Percentiles rank a stretch among this genome's conserved stretches.
Evolutionary conservation across 2,888 invertebrate species (phyloP).

Genomic region (Chrysolina americana): DNA sequence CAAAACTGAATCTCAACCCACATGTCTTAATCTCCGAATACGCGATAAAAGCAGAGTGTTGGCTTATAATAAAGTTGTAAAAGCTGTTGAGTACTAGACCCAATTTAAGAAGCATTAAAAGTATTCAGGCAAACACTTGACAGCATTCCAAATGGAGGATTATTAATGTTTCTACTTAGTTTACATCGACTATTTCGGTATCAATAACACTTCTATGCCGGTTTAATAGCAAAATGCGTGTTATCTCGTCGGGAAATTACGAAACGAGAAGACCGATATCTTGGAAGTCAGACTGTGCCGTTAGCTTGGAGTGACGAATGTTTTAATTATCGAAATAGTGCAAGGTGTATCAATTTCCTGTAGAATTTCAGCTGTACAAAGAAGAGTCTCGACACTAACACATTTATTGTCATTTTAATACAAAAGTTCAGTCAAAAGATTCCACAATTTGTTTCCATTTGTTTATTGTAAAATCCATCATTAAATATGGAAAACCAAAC

Average conservation of each 20-base stretch:
- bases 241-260: constrained; percentile 4
- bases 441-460: too few species aligned
- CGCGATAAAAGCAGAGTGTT: constrained; percentile 34
- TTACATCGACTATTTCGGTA: constrained; percentile 41
- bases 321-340: background rate
- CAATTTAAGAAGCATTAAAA: constrained; percentile 43
- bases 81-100: constrained; percentile 44
- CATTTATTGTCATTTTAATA: too few species aligned
- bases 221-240: constrained; percentile 15
- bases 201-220: constrained; percentile 37
- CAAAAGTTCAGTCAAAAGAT: too few species aligned
- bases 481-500: too few species aligned
- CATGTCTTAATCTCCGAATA: constrained; percentile 24
- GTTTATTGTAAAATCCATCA: too few species aligned
- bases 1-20: constrained; percentile 25
- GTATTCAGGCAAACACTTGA: constrained; percentile 36
- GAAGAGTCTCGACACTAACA: background rate
- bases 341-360: background rate
- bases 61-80: constrained; percentile 45
- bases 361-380: background rate
- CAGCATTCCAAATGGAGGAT: constrained; percentile 43
- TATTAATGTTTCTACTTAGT: constrained; percentile 45
- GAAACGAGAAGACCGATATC: background rate
- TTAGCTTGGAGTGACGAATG: background rate
- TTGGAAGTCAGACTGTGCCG: background rate